Base-by-base conservation (phyloP, 2,888 invertebrate genomes). In the Sycophila texana region DNA sequence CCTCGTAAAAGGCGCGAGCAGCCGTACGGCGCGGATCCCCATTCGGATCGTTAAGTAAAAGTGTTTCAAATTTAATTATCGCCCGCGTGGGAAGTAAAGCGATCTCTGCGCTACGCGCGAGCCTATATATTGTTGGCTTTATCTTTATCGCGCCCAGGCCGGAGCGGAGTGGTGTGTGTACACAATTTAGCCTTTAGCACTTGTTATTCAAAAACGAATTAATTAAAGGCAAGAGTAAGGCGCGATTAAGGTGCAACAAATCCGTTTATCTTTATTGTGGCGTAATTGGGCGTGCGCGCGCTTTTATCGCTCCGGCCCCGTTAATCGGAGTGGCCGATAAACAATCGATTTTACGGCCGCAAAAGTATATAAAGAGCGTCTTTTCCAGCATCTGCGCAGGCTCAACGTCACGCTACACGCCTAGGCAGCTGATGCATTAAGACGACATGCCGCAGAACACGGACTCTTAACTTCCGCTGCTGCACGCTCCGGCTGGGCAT, bases 341-440 rank as follows among this genome's bases (percentile, higher is more conserved):
- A 77, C 63, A 65, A 71, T 65, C 22, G 53, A 70, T 76, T 47
- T 58, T 39, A 60, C 20, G 51, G 30, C 18, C 20, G 13, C 18
- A 18, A 39, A 20, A 14, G 14, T 53, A 47, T 65, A 39, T n/a
- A n/a, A n/a, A n/a, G 55, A 73, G 20, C 1, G 7, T 26, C 63
- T 63, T 80, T 60, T 76, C 63, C 66, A 22, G 82, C 26, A 60
- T 71, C 70, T 66, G 74, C 53, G 39, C 77, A 74, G 61, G 70
- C 78, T 81, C 68, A 70, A 49, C 67, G 39, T 61, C 60, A 18
- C 13, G 14, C 22, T 49, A 10, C 39, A 7, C 10, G 10, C 12
- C 26, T 26, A 1, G 39, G 55, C 75, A 74, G 78, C 74, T 47
- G 78, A 30, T 63, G 65, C 22, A 82, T 80, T 81, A 72, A 70